Base-by-base conservation (phyloP, 1,140 invertebrate species). In the Matsumurasca onukii region DNA sequence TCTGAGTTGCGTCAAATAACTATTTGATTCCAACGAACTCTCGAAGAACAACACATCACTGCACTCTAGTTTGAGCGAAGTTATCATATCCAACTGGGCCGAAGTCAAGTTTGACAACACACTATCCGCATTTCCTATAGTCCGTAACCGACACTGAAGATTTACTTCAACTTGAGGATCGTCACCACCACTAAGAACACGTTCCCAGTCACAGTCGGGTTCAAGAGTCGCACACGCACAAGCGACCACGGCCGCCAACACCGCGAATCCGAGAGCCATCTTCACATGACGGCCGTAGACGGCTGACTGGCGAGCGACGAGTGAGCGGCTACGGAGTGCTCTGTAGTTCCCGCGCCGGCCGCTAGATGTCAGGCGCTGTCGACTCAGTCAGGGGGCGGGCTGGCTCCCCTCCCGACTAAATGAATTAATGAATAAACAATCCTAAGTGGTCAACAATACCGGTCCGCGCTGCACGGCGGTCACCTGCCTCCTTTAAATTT, bases 1-100 rank as follows among this genome's bases (percentile, higher is more conserved):
- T 51, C 84, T 83, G 55, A 93, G 80, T 55, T 86, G 82, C 51
- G 85, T 83, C 31, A 90, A 79, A 73, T 92, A 89, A 71, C 86
- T 84, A 73, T 71, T 80, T 72, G 82, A 78, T 70, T 90, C 84
- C 24, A 91, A 78, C 62, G 86, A 85, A 76, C 88, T 91, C 79
- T 92, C 90, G 78, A 90, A 91, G 79, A 92, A 91, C 49, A 91
- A 79, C 68, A 89, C 86, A 78, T 92, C 90, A 79, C 87, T 92
- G 78, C 91, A 93, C 77, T 91, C 86, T 48, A 93, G 82, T 72
- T 84, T 83, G 59, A 93, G 78, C 15, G 86, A 85, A 63, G 84
- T 84, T 27, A 91, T 84, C 70, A 86, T 84, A 73, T 92, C 89
- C 34, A 85, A 82, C 73, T 86, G 85, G 24, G 82, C 77, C 27